These are phyloP conservation scores for Rhinolophus ferrumequinum DNA, from an alignment of 2,113 vertebrate genomes.

Conservation along the genomic window DNA sequence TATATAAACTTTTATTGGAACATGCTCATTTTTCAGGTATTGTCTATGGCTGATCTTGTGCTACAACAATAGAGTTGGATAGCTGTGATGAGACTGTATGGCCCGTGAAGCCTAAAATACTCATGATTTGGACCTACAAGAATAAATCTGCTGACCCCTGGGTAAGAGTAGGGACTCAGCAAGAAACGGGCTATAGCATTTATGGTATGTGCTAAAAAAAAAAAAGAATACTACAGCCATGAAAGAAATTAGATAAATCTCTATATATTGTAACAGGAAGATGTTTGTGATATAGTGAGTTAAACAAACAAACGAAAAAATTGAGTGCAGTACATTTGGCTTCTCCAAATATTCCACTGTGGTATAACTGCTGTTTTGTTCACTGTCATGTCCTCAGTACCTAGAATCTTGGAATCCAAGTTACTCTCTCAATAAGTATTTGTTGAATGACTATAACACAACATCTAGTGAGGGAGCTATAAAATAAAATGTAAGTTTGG, in stretches of 20 bases:
- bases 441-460: neutral
- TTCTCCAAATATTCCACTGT: neutral
- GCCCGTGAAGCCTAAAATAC: neutral
- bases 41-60: neutral
- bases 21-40: neutral
- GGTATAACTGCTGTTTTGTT: neutral
- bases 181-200: neutral
- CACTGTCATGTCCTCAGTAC: neutral
- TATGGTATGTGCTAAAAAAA: neutral
- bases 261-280: neutral
- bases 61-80: neutral
- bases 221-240: neutral
- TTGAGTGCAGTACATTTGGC: neutral
- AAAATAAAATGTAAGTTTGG: neutral
- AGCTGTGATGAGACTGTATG: neutral
- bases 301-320: neutral
- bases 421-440: neutral
- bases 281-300: neutral
- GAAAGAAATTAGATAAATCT: neutral
- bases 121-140: neutral
- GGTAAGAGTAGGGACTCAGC: neutral
- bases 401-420: neutral
- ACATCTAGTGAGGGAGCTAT: neutral
- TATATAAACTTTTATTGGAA: conserved; percentile 27
- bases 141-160: neutral